These are phyloP conservation scores for Perognathus longimembris DNA, from an alignment of 2,113 vertebrate species.

Conservation along the genomic window DNA sequence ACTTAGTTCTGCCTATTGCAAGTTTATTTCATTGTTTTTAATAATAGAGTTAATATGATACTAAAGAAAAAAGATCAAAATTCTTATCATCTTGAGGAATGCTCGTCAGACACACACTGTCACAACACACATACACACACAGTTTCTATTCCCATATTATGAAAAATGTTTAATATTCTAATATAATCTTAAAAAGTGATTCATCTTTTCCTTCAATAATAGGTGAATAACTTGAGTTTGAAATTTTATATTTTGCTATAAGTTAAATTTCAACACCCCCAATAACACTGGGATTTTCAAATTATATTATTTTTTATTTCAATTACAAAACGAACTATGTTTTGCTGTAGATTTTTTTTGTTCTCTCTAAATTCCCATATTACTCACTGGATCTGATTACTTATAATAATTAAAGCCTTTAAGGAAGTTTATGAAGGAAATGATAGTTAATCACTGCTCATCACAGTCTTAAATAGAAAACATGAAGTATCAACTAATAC, in stretches of 20 bases:
- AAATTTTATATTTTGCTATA: not conserved
- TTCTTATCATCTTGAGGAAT: no score
- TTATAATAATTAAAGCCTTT: constrained; percentile 19
- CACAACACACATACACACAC: not conserved
- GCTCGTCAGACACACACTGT: no score
- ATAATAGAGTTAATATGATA: not conserved
- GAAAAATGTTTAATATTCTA: not conserved
- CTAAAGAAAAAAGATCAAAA: not conserved
- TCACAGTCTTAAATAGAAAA: constrained; percentile 1
- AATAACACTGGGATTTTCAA: not conserved
- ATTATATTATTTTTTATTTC: not conserved
- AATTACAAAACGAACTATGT: not conserved
- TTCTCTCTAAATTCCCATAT: not conserved
- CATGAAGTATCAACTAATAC: not conserved
- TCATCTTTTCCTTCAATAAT: not conserved
- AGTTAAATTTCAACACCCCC: not conserved
- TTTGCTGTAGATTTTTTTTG: not conserved
- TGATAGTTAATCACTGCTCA: not conserved
- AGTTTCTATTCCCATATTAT: not conserved
- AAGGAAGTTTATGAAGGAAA: not conserved
- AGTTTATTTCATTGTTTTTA: not conserved
- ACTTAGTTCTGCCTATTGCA: not conserved
- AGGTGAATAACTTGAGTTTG: not conserved
- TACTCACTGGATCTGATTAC: not conserved
- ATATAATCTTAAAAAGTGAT: not conserved